phyloP scores from a whole-genome alignment of 2,888 invertebrate genomes.

The Andrena bicolor region DNA sequence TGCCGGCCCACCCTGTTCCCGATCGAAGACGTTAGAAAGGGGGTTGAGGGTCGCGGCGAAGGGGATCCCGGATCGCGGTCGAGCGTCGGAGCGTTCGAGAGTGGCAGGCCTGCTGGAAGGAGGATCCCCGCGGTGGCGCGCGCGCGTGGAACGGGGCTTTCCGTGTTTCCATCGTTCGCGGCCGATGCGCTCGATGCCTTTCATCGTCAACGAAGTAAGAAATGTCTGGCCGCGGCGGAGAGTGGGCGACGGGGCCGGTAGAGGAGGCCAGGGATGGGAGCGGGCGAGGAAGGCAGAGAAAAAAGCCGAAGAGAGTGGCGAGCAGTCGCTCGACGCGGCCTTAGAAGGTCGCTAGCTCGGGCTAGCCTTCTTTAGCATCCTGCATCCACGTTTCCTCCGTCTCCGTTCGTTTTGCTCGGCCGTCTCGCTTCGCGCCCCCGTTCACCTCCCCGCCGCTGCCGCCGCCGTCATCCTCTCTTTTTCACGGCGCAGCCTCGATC shows the following conservation, averaged over 20 bases:
- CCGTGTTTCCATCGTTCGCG: conserved; percentile 57
- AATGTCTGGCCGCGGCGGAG: conserved; percentile 54
- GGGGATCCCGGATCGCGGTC: conserved; percentile 25
- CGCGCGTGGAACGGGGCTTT: conserved; percentile 34
- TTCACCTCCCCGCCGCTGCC: not conserved
- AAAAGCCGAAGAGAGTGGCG: conserved; percentile 74
- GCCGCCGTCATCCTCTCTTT: conserved; percentile 34
- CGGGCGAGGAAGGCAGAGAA: conserved; percentile 64
- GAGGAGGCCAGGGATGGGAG: conserved; percentile 54
- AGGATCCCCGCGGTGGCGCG: conserved; percentile 29
- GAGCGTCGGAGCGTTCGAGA: conserved; percentile 6
- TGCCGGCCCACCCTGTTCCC: too few species aligned
- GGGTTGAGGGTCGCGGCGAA: not conserved
- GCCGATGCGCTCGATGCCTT: conserved; percentile 65
- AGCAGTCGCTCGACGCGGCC: conserved; percentile 78
- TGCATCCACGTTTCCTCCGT: conserved; percentile 61
- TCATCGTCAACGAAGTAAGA: conserved; percentile 71
- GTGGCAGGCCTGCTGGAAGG: conserved; percentile 19
- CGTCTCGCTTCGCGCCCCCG: conserved; percentile 8
- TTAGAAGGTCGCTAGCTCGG: conserved; percentile 82
- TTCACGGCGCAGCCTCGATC: conserved; percentile 42
- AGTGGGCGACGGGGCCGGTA: conserved; percentile 53
- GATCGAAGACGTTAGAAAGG: not conserved
- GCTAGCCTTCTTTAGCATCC: conserved; percentile 83
- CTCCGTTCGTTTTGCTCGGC: conserved; percentile 10